Evolutionary conservation across 2,113 vertebrate genomes (phyloP).

Genomic region (Gnathonemus longibarbis): DNA sequence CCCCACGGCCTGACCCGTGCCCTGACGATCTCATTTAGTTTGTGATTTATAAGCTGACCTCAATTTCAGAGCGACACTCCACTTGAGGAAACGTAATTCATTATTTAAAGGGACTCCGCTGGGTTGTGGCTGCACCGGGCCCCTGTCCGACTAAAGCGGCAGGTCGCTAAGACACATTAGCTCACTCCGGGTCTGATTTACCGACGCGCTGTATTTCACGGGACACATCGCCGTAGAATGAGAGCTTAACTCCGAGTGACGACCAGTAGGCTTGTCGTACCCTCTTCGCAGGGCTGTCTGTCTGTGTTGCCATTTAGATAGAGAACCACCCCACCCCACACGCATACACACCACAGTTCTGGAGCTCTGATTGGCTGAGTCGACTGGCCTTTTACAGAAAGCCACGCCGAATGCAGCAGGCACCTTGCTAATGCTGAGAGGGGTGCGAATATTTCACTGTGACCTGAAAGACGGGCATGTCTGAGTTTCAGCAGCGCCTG

Average conservation of each 20-base stretch:
- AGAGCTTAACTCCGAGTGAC: not conserved
- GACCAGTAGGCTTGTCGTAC: not conserved
- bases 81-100: conserved; percentile 1
- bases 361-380: not conserved
- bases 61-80: not conserved
- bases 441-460: not conserved
- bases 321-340: not conserved
- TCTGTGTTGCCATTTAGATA: not conserved
- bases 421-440: not conserved
- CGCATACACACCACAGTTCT: not conserved
- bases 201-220: not conserved
- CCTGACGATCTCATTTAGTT: not conserved
- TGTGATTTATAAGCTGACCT: conserved; percentile 4
- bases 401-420: not conserved
- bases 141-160: not conserved
- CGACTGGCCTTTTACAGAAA: not conserved
- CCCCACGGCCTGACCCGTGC: not conserved
- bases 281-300: not conserved
- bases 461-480: not conserved
- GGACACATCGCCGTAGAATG: not conserved
- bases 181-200: not conserved
- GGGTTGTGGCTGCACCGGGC: not conserved
- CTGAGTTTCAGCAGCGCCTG: not conserved
- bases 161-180: not conserved
- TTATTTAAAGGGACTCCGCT: not conserved